Conservation (phyloP, 2,888 invertebrate species). For the Rhimphoctona megacephalus region DNA sequence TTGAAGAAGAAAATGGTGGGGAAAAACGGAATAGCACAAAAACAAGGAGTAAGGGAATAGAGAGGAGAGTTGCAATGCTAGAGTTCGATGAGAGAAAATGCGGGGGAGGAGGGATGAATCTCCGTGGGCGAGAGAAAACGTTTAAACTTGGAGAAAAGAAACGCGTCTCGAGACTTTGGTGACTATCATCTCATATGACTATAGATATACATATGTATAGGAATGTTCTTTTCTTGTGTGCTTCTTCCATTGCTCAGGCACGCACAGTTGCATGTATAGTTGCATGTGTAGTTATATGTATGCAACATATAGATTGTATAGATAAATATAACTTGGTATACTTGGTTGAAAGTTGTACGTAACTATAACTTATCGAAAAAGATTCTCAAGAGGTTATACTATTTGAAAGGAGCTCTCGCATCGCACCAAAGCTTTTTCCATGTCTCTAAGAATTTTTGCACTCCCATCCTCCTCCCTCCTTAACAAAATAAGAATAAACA, state of each 20-base stretch:
- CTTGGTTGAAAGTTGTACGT: constrained; percentile 63
- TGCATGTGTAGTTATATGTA: not conserved
- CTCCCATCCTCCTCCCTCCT: too few species aligned
- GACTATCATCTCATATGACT: constrained; percentile 60
- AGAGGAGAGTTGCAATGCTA: constrained; percentile 25
- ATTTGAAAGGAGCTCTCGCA: constrained; percentile 27
- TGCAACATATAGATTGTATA: constrained; percentile 21
- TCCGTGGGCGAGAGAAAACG: constrained; percentile 58
- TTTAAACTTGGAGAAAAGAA: constrained; percentile 65
- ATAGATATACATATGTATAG: constrained; percentile 27
- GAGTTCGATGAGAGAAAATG: constrained; percentile 36
- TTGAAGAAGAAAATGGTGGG: constrained; percentile 13
- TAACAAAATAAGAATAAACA: not conserved
- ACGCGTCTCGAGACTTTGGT: constrained; percentile 62
- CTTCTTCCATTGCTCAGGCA: not conserved
- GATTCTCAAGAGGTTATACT: constrained; percentile 20
- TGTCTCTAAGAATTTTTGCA: not conserved
- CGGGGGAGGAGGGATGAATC: constrained; percentile 22
- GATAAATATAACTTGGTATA: constrained; percentile 13
- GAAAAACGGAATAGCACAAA: constrained; percentile 28
- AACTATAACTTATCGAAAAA: constrained; percentile 65
- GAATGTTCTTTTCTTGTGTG: constrained; percentile 19
- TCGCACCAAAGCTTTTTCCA: constrained; percentile 23
- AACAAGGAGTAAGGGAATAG: constrained; percentile 25
- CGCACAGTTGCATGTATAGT: not conserved